phyloP scores from a whole-genome alignment of 2,797 vertebrate genomes.

The Columba guinea region DNA sequence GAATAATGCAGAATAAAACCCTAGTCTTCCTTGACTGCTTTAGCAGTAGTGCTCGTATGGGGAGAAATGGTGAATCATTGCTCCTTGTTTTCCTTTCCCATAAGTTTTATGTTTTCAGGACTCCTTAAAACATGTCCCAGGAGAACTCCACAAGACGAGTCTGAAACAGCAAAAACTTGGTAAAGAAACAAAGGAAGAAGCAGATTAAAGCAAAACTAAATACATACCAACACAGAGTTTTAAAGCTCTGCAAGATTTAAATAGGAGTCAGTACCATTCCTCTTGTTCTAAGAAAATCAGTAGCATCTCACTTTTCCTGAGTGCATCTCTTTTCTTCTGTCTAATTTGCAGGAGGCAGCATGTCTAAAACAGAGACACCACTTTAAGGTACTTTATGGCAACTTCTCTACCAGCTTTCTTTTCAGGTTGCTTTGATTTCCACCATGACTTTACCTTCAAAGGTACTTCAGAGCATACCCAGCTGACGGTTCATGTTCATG shows the following conservation, averaged over 20 bases:
- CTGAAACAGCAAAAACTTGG: background rate
- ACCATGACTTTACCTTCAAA: slow-evolving; percentile 25
- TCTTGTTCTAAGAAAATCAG: background rate
- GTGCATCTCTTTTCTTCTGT: background rate
- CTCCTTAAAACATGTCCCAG: background rate
- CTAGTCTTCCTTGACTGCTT: background rate
- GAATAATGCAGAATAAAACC: background rate
- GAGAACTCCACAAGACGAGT: background rate
- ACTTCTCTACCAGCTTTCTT: background rate
- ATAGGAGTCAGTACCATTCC: background rate
- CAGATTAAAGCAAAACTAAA: slow-evolving; percentile 18
- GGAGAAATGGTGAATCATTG: background rate
- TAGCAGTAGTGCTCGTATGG: rapidly evolving
- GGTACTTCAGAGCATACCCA: background rate
- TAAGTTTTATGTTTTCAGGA: background rate
- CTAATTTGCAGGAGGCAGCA: background rate
- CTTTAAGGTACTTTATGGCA: slow-evolving; percentile 5
- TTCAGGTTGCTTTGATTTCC: slow-evolving; percentile 46
- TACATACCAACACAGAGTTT: background rate
- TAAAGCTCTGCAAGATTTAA: background rate
- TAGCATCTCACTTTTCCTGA: background rate
- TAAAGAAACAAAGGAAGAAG: background rate
- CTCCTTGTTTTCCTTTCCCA: background rate
- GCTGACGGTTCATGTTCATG: background rate
- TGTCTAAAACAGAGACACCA: background rate